Percentiles rank a stretch among this genome's conserved stretches.
These are phyloP conservation scores for Plecturocebus donacophilus DNA, from an alignment of 2,113 vertebrate species.

Conservation along the genomic window DNA sequence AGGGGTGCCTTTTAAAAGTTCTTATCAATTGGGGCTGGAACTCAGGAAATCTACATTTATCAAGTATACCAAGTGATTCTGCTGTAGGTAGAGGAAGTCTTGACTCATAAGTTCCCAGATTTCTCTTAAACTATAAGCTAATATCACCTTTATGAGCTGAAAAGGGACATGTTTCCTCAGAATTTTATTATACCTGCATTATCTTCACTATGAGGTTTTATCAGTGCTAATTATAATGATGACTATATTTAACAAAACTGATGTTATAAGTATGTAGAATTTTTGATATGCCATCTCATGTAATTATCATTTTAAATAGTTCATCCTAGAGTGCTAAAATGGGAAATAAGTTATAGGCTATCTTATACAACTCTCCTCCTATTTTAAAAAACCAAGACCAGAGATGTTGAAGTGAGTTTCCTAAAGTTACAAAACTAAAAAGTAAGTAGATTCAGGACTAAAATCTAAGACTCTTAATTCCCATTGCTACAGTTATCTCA, in stretches of 20 bases:
- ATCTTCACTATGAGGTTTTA: background rate
- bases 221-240: background rate
- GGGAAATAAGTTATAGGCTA: background rate
- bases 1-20: background rate
- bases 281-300: background rate
- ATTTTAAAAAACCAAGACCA: background rate
- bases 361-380: background rate
- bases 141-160: background rate
- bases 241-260: background rate
- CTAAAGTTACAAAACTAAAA: background rate
- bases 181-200: background rate
- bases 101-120: background rate
- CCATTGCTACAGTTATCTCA: background rate
- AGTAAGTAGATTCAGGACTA: background rate
- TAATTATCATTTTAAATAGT: constrained; percentile 29
- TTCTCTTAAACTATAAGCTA: background rate
- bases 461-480: background rate
- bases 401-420: background rate
- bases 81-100: background rate
- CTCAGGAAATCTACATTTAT: background rate
- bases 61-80: background rate
- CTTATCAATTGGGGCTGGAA: background rate
- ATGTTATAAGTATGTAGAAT: background rate
- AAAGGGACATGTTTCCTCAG: background rate
- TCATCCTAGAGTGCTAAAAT: background rate